Percentiles rank a stretch among this genome's conserved stretches.
phyloP scores from a whole-genome alignment of 2,888 invertebrate species.

The Spicauda simplicius region DNA sequence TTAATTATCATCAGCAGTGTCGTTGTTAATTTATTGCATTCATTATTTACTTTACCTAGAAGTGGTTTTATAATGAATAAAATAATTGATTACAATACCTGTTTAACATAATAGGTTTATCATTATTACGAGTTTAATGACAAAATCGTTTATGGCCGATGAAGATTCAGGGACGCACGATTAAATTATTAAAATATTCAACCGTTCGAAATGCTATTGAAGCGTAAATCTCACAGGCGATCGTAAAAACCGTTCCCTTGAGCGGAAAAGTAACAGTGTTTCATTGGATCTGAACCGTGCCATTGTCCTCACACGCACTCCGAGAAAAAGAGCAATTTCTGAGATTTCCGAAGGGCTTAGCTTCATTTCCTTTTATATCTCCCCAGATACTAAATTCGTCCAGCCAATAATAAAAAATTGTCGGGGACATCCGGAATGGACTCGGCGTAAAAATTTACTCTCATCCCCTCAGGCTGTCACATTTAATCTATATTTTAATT shows the following conservation, averaged over 20 bases:
- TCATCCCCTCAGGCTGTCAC: slow-evolving; percentile 52
- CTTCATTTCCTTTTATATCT: slow-evolving; percentile 85
- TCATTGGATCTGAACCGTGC: slow-evolving; percentile 70
- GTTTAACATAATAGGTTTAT: neutral
- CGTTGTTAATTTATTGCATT: no score
- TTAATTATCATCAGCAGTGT: no score
- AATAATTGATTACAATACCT: neutral
- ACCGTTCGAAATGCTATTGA: slow-evolving; percentile 64
- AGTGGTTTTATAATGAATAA: no score
- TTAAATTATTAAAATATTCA: slow-evolving; percentile 71
- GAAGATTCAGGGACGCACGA: slow-evolving; percentile 15
- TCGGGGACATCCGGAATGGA: slow-evolving; percentile 74
- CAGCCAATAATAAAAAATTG: slow-evolving; percentile 82
- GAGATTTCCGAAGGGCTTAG: slow-evolving; percentile 84
- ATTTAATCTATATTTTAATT: slow-evolving; percentile 28
- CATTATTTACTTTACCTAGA: no score
- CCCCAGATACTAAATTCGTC: slow-evolving; percentile 84
- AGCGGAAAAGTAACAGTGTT: slow-evolving; percentile 71
- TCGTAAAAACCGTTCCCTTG: slow-evolving; percentile 79
- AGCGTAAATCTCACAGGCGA: slow-evolving; percentile 74
- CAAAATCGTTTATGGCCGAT: slow-evolving; percentile 8
- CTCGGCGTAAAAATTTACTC: slow-evolving; percentile 74
- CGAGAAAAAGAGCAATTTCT: slow-evolving; percentile 80
- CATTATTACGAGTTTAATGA: slow-evolving; percentile 7
- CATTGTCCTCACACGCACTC: slow-evolving; percentile 80